Base-by-base conservation (phyloP, 2,888 invertebrate species). In the Tetragonisca angustula region DNA sequence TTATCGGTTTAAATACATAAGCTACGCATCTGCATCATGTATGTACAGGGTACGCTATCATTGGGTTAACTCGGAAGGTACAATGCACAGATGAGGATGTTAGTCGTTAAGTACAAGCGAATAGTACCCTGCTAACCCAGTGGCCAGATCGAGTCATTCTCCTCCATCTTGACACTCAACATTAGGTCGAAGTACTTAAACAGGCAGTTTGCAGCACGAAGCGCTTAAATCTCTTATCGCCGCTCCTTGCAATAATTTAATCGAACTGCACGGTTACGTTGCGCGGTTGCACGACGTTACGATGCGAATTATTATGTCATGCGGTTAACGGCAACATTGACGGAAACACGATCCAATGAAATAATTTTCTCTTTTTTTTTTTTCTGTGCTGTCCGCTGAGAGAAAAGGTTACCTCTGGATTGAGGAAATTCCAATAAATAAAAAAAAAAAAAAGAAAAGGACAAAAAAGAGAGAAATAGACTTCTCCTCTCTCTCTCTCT, bases 51-150 rank as follows among this genome's bases (percentile, higher is more conserved):
- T 76, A 88, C 79, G 86, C 78, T 87, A 88, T 88, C 86, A 90
- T 89, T 87, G 86, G 84, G 89, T 91, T 89, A 91, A 89, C 90
- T 91, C 87, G 89, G 88, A 93, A 92, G 90, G 87, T 91, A 91
- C 89, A 91, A 92, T 91, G 87, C 87, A 88, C 90, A 90, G 90
- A 93, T 92, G 92, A 93, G 93, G 92, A 93, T 93, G 93, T 92
- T 90, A 91, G 91, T 92, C 88, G 92, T 93, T 93, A 93, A 90
- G 90, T 90, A 91, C 90, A 93, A 93, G 91, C 91, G 91, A 93
- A 92, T 92, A 90, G 92, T 91, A 92, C 90, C 92, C 91, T 92
- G 92, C 92, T 93, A 93, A 93, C 90, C 91, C 88, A 91, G 89
- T 91, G 91, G 87, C 87, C 88, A 88, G 86, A 90, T 90, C 88